phyloP scores from a whole-genome alignment of 1,140 invertebrate genomes.

The Pteromalus puparum region DNA sequence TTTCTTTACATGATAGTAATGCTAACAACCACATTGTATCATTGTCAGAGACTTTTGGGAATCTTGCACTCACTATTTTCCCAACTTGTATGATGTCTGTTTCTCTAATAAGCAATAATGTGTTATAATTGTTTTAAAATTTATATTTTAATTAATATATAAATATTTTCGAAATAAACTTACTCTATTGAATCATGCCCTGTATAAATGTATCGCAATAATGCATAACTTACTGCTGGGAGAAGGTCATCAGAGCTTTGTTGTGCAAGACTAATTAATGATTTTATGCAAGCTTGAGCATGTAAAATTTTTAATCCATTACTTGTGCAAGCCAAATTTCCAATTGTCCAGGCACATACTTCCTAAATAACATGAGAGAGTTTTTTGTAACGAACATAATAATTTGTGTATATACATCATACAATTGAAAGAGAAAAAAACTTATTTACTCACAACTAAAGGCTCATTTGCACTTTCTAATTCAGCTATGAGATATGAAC shows the following conservation, averaged over 20 bases:
- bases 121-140: slow-evolving; percentile 21
- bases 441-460: slow-evolving; percentile 63
- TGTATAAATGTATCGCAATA: slow-evolving; percentile 60
- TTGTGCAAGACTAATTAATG: slow-evolving; percentile 61
- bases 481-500: slow-evolving; percentile 66
- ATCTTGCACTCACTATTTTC: slow-evolving; percentile 50
- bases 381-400: background rate
- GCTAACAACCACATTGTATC: slow-evolving; percentile 66
- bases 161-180: slow-evolving; percentile 39
- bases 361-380: slow-evolving; percentile 59
- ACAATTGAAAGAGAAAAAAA: slow-evolving; percentile 26
- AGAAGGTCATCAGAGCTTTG: slow-evolving; percentile 60
- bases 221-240: slow-evolving; percentile 63
- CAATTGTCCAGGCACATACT: slow-evolving; percentile 70
- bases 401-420: background rate
- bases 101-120: slow-evolving; percentile 56
- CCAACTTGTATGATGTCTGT: slow-evolving; percentile 58
- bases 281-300: slow-evolving; percentile 64
- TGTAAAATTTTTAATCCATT: slow-evolving; percentile 64
- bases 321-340: slow-evolving; percentile 66
- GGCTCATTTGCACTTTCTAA: slow-evolving; percentile 68
- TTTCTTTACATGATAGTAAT: slow-evolving; percentile 63
- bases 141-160: background rate
- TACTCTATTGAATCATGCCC: slow-evolving; percentile 62
- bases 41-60: slow-evolving; percentile 50